Evolutionary conservation across 2,888 invertebrate species (phyloP).

Genomic region (Epinotia brunnichana): DNA sequence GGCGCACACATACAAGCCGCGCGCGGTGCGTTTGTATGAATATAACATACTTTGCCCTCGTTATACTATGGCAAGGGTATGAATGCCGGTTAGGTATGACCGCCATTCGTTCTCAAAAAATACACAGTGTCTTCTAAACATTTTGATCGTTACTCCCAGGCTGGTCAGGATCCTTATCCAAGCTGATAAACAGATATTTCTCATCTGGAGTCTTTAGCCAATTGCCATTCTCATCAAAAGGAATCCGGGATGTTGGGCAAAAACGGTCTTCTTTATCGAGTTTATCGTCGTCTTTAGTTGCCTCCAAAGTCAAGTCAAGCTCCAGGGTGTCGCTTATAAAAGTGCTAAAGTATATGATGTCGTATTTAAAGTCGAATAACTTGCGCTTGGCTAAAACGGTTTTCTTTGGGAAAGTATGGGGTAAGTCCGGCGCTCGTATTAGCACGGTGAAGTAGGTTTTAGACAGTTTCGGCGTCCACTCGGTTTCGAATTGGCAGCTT

Average conservation of each 20-base stretch:
- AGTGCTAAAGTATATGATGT: background rate
- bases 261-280: background rate
- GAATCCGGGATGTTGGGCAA: background rate
- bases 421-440: background rate
- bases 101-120: too few species aligned
- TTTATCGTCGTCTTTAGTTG: background rate
- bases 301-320: background rate
- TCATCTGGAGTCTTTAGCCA: background rate
- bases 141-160: background rate
- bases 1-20: too few species aligned
- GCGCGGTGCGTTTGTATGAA: too few species aligned
- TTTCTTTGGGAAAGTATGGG: background rate
- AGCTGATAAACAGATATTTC: background rate
- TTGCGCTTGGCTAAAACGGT: background rate
- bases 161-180: background rate
- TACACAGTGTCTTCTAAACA: too few species aligned
- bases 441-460: background rate
- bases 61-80: too few species aligned
- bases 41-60: too few species aligned
- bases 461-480: background rate
- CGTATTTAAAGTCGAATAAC: background rate
- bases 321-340: background rate
- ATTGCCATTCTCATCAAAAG: background rate
- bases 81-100: too few species aligned
- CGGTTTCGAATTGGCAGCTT: background rate